Evolutionary conservation across 37 sponge, comb jelly and placozoan species (phyloP).

Genomic region (Tethya wilhelma): DNA sequence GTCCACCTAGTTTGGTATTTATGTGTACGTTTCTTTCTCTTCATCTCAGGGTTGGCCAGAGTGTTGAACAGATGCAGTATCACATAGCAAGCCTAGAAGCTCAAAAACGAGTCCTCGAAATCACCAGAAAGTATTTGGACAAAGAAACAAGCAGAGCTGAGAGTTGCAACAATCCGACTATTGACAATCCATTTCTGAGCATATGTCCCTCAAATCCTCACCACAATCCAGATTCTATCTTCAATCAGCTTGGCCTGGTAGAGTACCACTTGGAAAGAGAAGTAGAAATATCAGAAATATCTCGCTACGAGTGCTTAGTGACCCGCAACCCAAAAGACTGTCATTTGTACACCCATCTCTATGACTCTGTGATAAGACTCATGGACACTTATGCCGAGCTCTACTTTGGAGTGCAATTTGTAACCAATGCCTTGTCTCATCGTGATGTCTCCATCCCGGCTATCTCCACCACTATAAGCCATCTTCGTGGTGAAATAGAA

Average conservation of each 20-base stretch:
- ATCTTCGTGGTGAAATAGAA: neutral
- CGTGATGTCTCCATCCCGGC: conserved; percentile 2
- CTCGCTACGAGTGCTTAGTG: conserved; percentile 1
- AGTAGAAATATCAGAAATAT: neutral
- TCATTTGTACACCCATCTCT: neutral
- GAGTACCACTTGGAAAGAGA: neutral
- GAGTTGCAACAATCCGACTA: neutral
- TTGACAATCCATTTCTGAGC: neutral
- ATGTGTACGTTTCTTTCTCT: too few species aligned
- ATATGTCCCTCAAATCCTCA: neutral
- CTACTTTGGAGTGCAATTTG: conserved; percentile 2
- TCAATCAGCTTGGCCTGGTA: neutral
- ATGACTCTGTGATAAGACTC: neutral
- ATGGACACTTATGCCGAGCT: conserved; percentile 14
- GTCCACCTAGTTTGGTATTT: neutral
- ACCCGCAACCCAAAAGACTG: conserved; percentile 8
- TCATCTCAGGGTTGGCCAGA: conserved; percentile 22
- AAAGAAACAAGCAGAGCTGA: neutral
- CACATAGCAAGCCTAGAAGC: neutral
- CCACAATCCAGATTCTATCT: neutral
- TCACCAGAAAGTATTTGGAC: neutral
- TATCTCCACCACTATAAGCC: neutral
- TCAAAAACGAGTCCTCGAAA: neutral
- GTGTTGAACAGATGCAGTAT: conserved; percentile 6
- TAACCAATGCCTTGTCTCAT: neutral